Evolutionary conservation across 2,797 vertebrate genomes (phyloP), one percentile per base, ranked within the genome.

Genomic region (Sphaeramia orbicularis): DNA sequence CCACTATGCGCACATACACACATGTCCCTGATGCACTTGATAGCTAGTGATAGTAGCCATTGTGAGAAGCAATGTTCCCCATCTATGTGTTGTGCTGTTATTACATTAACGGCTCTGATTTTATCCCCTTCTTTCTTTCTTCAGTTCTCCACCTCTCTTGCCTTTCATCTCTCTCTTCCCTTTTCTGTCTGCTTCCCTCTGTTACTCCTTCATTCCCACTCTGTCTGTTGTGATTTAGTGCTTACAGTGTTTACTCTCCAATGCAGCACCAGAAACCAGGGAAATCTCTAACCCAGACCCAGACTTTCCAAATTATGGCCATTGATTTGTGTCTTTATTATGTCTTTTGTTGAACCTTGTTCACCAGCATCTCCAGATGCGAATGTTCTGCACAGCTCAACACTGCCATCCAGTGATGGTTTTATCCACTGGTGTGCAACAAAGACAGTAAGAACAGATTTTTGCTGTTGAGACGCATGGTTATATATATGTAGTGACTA

Each of bases 261-360:
- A 68, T 78, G 85, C 77, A 68, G 83, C 68, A 56, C 48, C 76
- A 74, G 76, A 87, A 86, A 81, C 82, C 76, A 74, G 76, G 79
- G 86, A 83, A 88, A 91, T 91, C 84, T 86, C 83, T 71, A 80
- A 80, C 84, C 82, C 81, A 65, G 83, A 71, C 88, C 69, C 80
- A 82, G 85, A 62, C 85, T 86, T 82, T 88, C 83, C 82, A 86
- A 91, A 93, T 92, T 89, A 93, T 90, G 87, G 81, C 86, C 87
- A 85, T 87, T 92, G 91, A 94, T 94, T 93, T 91, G 91, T 92
- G 92, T 93, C 91, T 93, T 93, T 86, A 93, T 94, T 89, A 89
- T 86, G 84, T 89, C 88, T 90, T 89, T 78, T 80, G 80, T 80
- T 66, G 64, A 81, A 80, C 74, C 71, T 73, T 68, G 70, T 84